Conservation (phyloP, 2,888 invertebrate genomes). For the Synanthedon myopaeformis region DNA sequence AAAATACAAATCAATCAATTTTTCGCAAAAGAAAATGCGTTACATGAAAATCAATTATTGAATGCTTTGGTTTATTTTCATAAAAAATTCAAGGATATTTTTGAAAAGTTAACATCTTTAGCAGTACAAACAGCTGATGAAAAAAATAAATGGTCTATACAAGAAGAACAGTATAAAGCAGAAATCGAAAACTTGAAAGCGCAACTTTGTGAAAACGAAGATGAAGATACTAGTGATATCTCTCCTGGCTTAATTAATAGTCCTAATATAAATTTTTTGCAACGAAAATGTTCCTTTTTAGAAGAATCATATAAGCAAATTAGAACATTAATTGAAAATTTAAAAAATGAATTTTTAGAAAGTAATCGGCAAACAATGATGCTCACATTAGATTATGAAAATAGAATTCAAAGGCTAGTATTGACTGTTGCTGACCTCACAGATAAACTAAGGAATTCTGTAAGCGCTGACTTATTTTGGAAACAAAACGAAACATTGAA, state of each 20-base stretch:
- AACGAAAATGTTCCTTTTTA: conserved; percentile 54
- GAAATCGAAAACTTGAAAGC: conserved; percentile 49
- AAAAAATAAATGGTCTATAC: conserved; percentile 47
- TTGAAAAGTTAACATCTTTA: conserved; percentile 52
- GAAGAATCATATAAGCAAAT: conserved; percentile 53
- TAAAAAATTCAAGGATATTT: conserved; percentile 49
- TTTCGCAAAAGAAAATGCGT: conserved; percentile 23
- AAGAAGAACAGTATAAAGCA: conserved; percentile 56
- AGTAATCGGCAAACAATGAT: conserved; percentile 55
- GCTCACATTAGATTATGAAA: conserved; percentile 44
- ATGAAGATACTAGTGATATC: conserved; percentile 42
- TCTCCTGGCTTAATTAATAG: conserved; percentile 44
- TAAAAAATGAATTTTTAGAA: conserved; percentile 60
- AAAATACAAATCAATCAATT: conserved; percentile 29
- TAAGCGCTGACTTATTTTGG: conserved; percentile 58
- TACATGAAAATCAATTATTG: conserved; percentile 43
- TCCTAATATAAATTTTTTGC: conserved; percentile 24
- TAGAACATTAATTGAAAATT: conserved; percentile 62
- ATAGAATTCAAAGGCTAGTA: conserved; percentile 50
- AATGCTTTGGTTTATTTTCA: conserved; percentile 50
- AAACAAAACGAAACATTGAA: conserved; percentile 65
- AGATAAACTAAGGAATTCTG: conserved; percentile 56
- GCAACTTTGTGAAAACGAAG: conserved; percentile 28
- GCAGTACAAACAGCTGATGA: conserved; percentile 52
- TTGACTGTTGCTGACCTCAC: conserved; percentile 41